phyloP scores from a whole-genome alignment of 2,113 vertebrate species.

The Sapajus apella region DNA sequence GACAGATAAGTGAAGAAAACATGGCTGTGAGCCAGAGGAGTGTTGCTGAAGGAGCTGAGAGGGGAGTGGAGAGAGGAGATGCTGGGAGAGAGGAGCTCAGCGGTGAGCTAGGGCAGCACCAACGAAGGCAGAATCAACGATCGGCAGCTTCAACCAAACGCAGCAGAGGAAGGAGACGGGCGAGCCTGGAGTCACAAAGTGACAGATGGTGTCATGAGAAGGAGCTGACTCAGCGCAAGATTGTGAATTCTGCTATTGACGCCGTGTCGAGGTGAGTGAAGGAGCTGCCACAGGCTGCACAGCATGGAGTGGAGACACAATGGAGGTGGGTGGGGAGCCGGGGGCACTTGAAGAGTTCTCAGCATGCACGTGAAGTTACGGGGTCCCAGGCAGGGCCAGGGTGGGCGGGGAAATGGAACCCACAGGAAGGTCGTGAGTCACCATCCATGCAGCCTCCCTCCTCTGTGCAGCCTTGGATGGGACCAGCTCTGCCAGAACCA shows the following conservation, averaged over 20 bases:
- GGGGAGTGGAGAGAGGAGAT: too few species aligned
- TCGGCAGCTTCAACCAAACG: too few species aligned
- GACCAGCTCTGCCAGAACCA: too few species aligned
- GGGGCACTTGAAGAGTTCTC: background rate
- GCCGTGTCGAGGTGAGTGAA: background rate
- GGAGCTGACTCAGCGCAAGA: background rate
- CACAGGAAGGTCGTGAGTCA: background rate
- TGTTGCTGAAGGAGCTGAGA: background rate
- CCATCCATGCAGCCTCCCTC: background rate
- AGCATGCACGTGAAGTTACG: background rate
- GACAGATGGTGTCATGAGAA: background rate
- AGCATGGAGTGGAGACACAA: too few species aligned
- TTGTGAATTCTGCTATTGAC: background rate
- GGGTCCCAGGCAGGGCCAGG: background rate
- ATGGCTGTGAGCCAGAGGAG: too few species aligned
- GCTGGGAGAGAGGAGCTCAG: too few species aligned
- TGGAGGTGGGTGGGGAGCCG: too few species aligned
- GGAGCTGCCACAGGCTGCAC: rapidly evolving
- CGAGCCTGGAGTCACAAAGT: background rate
- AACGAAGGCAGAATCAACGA: too few species aligned
- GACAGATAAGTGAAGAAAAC: background rate
- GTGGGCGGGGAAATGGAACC: background rate
- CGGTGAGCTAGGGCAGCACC: too few species aligned
- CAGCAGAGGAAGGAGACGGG: background rate
- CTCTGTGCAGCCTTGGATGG: background rate